Conservation (phyloP, 64 coral and sea anemone species). For the Montipora sp. region DNA sequence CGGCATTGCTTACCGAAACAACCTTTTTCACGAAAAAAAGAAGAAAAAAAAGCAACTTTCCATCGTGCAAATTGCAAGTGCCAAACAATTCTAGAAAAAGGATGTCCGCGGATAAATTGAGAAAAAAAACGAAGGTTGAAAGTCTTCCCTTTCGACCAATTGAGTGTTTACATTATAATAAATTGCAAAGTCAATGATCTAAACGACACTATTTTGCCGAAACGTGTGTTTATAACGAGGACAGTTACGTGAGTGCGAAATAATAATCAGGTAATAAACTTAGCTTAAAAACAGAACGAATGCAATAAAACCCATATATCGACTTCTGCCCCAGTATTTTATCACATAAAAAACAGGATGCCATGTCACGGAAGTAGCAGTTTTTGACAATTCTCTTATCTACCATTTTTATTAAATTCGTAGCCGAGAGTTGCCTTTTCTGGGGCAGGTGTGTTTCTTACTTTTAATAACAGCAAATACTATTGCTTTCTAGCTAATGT, state of each 20-base stretch:
- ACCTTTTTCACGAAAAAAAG: too few relatives aligned
- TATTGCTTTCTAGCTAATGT: slow-evolving; percentile 42
- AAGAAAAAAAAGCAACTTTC: too few relatives aligned
- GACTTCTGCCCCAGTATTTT: neutral
- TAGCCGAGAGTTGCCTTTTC: neutral
- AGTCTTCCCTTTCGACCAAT: neutral
- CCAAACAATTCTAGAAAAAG: too few relatives aligned
- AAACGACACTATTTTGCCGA: neutral
- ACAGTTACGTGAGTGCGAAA: neutral
- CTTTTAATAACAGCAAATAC: slow-evolving; percentile 32
- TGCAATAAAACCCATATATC: neutral
- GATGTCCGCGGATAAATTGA: too few relatives aligned
- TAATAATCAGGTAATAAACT: neutral
- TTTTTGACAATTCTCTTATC: neutral
- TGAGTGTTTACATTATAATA: neutral
- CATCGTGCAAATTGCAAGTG: too few relatives aligned
- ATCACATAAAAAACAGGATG: neutral
- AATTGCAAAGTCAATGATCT: neutral
- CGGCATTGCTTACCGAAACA: too few relatives aligned
- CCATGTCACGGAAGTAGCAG: neutral
- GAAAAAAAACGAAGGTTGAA: neutral
- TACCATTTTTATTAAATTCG: neutral
- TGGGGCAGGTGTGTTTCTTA: slow-evolving; percentile 2
- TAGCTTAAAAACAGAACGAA: neutral
- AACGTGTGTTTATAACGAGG: neutral